Evolutionary conservation across 2,113 vertebrate genomes (phyloP), one percentile per base, ranked within the genome.

Genomic region (Athene noctua): DNA sequence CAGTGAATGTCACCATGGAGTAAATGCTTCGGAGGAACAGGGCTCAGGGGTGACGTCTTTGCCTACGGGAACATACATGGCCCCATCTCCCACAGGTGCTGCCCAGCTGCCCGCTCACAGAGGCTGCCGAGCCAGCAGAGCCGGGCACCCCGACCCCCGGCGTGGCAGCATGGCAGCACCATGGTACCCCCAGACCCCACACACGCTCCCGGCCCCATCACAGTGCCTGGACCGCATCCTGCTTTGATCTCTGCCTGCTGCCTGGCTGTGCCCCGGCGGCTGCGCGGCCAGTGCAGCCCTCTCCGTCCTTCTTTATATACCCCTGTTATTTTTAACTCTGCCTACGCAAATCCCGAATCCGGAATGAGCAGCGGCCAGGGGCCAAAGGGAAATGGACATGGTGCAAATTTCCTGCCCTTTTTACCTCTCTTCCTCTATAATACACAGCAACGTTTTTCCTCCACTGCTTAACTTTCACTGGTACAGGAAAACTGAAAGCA

Each of bases 301-400:
- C 72, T 59, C 71, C 1, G 23, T 93, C 88, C 95, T 94, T 97
- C 97, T 94, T 98, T 98, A 98, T 98, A 98, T 98, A 98, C 97
- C 97, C 95, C 88, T 96, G 94, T 97, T 98, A 98, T 98, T 98
- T 98, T 98, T 98, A 98, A 98, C 97, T 94, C 97, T 97, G 97
- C 97, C 98, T 98, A 98, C 98, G 98, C 97, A 98, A 98, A 98
- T 98, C 98, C 97, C 96, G 88, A 96, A 97, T 98, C 97, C 97
- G 97, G 97, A 98, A 97, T 97, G 97, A 97, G 94, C 97, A 80
- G 91, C 95, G 85, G 96, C 96, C 77, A 3, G 88, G 96, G 97
- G 97, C 98, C 97, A 98, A 97, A 96, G 97, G 97, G 98, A 98
- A 98, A 98, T 98, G 98, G 98, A 97, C 97, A 97, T 92, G 97